Base-by-base conservation (phyloP, 2,113 vertebrate species). In the Larimichthys crocea region DNA sequence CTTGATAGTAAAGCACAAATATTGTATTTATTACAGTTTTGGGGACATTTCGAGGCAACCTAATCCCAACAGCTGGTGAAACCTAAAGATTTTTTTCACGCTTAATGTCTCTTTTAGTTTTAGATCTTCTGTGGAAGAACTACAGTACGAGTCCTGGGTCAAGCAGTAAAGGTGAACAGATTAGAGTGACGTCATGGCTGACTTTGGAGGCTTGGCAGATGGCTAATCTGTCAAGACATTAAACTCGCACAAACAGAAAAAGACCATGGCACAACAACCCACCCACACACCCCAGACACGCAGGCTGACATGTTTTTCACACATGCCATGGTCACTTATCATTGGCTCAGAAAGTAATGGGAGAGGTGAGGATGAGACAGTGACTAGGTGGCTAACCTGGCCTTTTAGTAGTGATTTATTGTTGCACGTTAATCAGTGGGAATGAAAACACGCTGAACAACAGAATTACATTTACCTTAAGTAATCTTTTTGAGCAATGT, bases 171-270 rank as follows among this genome's bases (percentile, higher is more conserved):
- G 77, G 78, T 84, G 85, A 91, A 74, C 81, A 81, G 93, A 93
- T 94, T 92, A 93, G 29, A 76, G 29, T 91, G 93, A 94, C 89
- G 80, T 93, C 89, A 92, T 70, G 49, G 40, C 83, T 80, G 71
- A 83, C 74, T 67, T 70, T 74, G 88, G 66, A 85, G 67, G 49
- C 74, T 84, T 70, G 84, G 74, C 91, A 94, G 93, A 90, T 87
- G 90, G 92, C 88, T 95, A 94, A 96, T 95, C 91, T 91, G 78
- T 72, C 75, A 86, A 77, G 76, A 84, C 78, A 63, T 67, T 86
- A 67, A 92, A 83, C 80, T 86, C 19, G 57, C 40, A 66, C 72
- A 42, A 80, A 82, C 78, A 82, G 46, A 35, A n/a, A 68, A 71
- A 48, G 42, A 62, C 77, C 66, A 26, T 35, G 53, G 57, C 64